phyloP scores from a whole-genome alignment of 2,113 vertebrate species.

The Aleadryas rufinucha region DNA sequence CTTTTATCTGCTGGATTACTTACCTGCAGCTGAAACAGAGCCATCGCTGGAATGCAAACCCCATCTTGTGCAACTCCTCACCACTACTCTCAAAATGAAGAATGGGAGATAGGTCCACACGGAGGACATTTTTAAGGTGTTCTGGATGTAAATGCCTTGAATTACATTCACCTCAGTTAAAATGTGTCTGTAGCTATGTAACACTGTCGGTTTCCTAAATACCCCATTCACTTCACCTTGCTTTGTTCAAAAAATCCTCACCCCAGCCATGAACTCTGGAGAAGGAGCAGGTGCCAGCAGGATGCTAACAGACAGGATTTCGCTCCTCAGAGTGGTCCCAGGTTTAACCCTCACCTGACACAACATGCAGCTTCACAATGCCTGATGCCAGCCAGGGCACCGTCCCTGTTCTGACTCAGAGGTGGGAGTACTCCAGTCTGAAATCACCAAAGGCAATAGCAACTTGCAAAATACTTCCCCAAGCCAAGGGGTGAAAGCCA shows the following conservation, averaged over 20 bases:
- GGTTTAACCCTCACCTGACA: not conserved
- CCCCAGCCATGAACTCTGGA: not conserved
- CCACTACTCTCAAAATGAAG: not conserved
- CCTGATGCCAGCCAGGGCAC: not conserved
- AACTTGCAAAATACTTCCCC: not conserved
- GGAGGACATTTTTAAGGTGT: not conserved
- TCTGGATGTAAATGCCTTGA: not conserved
- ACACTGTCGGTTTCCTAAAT: not conserved
- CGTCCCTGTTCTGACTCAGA: not conserved
- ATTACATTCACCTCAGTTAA: not conserved
- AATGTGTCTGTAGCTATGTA: not conserved
- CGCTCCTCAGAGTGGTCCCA: not conserved
- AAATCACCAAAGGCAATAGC: not conserved
- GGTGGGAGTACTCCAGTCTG: not conserved
- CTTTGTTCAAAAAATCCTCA: not conserved
- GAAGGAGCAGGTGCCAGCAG: not conserved
- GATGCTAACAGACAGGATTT: not conserved
- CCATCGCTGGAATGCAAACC: not conserved
- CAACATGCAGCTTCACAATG: not conserved
- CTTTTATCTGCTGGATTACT: not conserved
- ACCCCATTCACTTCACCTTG: not conserved
- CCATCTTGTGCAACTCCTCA: not conserved
- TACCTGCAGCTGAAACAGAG: not conserved
- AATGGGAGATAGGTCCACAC: not conserved
- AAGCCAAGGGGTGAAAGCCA: not conserved